Evolutionary conservation across 2,797 vertebrate genomes (phyloP), one percentile per base, ranked within the genome.

Genomic region (Melanotaenia nigrans): DNA sequence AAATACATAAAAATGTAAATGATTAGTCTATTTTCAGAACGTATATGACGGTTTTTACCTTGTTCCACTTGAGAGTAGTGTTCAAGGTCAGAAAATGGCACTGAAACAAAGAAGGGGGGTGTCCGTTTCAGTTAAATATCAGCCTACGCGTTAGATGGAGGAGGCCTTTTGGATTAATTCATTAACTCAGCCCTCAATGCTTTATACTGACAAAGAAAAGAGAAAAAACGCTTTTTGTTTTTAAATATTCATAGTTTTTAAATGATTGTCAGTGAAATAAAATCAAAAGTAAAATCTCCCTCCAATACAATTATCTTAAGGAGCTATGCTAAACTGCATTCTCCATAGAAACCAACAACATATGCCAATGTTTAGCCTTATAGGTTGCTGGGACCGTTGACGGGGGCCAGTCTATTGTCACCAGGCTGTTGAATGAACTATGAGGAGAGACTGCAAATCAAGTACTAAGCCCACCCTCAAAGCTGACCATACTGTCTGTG

Each of bases 261-360:
- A 61, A 33, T 16, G 35, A 62, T 65, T 49, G 61, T 79, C 70
- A 42, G 33, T 70, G 3, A 32, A 75, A 69, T 14, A 14, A 74
- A 75, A 54, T 10, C 22, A 25, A 5, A 8, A 10, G 25, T 45
- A 73, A 61, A 55, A n/a, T 28, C 58, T 60, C 58, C 36, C n/a
- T 63, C 5, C 13, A 57, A 64, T 36, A 88, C 81, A 89, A 89
- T 68, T 70, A 74, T 64, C 58, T 56, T 55, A 65, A 71, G 74
- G 60, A 75, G 68, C 56, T 64, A 73, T 57, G 42, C 65, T 73
- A 85, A 86, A 87, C 63, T 75, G 70, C 73, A 53, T 81, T 87
- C 87, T 83, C 89, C 87, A 89, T 86, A 89, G 92, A 92, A 93
- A 89, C 90, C 71, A 22, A 49, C 68, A 78, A 86, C 76, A 88